Evolutionary conservation across 2,888 invertebrate genomes (phyloP), one percentile per base, ranked within the genome.

Genomic region (Ectropis crepuscularia): DNA sequence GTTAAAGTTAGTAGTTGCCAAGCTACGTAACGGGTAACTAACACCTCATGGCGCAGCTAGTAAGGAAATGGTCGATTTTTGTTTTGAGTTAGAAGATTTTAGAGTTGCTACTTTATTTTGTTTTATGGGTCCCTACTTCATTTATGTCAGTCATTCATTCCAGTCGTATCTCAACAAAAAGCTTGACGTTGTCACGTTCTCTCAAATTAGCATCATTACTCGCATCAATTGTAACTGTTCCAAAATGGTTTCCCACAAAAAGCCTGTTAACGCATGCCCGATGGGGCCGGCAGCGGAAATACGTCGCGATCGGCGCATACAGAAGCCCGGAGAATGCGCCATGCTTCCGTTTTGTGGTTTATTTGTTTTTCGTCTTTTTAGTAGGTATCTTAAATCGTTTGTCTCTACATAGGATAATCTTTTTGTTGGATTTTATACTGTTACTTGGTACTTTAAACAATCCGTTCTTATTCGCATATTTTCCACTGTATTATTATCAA

Each of bases 291-390:
- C 54, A 70, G 69, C 80, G 82, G 81, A 81, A 78, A 74, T 71
- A 71, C 73, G 71, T 51, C 55, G 60, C 57, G 60, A 39, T 53
- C 71, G 71, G 73, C 70, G 70, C 70, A 68, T 68, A 68, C 68
- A 64, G 76, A 79, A 79, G 80, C 75, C 81, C 67, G 49, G 65
- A 63, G 79, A 81, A 81, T 82, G 81, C 73, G 53, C 61, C 65
- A 41, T 36, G 63, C 74, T 80, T 82, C 82, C 82, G 80, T 65
- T 69, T 54, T 68, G 70, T 57, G 65, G 63, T 62, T 67, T 58
- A 54, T 68, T 63, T 65, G 60, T 60, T 61, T 53, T 47, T 53
- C 38, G 48, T 28, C 42, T 41, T 57, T 48, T 57, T 58, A n/a
- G 41, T 50, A 7, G 43, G 41, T 49, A 59, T 42, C 6, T 58